Conservation (phyloP, 2,888 invertebrate genomes). For the Nephrotoma guestfalica region DNA sequence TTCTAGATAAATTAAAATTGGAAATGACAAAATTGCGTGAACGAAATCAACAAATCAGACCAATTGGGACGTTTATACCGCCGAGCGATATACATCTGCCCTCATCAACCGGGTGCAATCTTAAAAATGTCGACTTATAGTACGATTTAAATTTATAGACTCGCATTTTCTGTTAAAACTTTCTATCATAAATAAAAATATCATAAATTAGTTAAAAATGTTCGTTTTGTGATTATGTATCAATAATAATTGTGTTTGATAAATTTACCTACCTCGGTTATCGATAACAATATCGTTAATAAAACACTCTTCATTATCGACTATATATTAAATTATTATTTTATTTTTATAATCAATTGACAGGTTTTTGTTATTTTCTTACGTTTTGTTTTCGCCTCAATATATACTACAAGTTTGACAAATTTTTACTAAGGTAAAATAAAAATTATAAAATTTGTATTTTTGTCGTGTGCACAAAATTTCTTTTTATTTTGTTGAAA, state of each 20-base stretch:
- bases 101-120: constrained; percentile 56
- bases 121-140: constrained; percentile 63
- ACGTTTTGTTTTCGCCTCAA: neutral
- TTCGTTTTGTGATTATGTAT: neutral
- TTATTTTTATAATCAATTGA: neutral
- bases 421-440: neutral
- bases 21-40: constrained; percentile 69
- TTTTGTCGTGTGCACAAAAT: neutral
- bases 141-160: neutral
- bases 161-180: neutral
- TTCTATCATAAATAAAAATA: neutral
- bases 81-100: constrained; percentile 47
- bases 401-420: neutral
- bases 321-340: neutral
- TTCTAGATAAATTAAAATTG: constrained; percentile 64
- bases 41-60: constrained; percentile 42
- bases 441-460: neutral
- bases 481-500: neutral
- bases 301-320: neutral
- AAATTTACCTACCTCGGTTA: neutral
- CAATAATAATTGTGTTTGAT: too few relatives aligned
- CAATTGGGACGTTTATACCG: constrained; percentile 50
- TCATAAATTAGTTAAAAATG: neutral
- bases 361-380: neutral
- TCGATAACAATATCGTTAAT: neutral